Evolutionary conservation across 2,113 vertebrate species (phyloP), one percentile per base, ranked within the genome.

Genomic region (Tachycineta bicolor): DNA sequence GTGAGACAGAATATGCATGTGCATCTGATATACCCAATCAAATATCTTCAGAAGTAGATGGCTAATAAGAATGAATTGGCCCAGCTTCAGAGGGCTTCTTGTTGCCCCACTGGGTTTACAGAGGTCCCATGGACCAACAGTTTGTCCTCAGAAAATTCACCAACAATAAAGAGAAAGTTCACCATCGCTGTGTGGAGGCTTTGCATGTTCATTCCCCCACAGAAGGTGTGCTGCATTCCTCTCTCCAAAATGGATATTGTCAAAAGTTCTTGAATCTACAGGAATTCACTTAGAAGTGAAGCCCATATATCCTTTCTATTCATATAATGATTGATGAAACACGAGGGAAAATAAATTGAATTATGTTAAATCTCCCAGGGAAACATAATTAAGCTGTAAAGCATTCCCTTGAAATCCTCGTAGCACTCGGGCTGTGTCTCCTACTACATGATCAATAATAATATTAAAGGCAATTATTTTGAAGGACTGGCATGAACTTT

Each of bases 311-410:
- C 89, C 74, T 76, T 97, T 96, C 88, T 95, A 92, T 94, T 97
- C 96, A 90, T 75, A 94, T 93, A 96, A 95, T 96, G 94, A 98
- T 94, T 97, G 96, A 98, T 97, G 95, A 97, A 98, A 97, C 96
- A 97, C 41, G 11, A 97, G 97, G 97, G 97, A 93, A 98, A 98
- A 98, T 97, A 97, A 98, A 98, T 96, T 98, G 97, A 98, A 97
- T 98, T 97, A 98, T 96, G 87, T 96, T 97, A 97, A 96, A 96
- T 98, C 96, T 98, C 97, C 89, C 83, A 97, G 97, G 97, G 97
- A 98, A 98, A 98, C 89, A 97, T 97, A 98, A 98, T 98, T 98
- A 97, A 97, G 96, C 96, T 97, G 97, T 97, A 97, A 97, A 97
- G 87, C 93, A 97, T 97, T 97, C 94, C 96, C 95, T 96, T 95